A percentile compares a stretch with the other conserved stretches of the same genome.
phyloP scores from a whole-genome alignment of 2,797 vertebrate species.

The Helarctos malayanus region DNA sequence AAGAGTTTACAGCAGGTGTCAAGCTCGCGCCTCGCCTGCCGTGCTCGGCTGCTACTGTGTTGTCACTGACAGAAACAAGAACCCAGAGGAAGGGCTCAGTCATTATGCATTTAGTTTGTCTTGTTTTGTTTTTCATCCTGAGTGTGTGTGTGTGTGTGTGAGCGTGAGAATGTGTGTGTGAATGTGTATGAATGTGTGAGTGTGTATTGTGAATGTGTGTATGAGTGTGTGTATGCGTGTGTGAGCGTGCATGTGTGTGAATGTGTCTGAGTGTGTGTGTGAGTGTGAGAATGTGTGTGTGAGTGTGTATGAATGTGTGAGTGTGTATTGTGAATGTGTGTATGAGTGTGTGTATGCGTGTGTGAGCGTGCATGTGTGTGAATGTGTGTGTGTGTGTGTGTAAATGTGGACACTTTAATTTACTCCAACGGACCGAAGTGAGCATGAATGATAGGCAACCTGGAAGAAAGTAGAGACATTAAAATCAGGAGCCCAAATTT shows the following conservation, averaged over 20 bases:
- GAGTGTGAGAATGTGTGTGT: too few species aligned
- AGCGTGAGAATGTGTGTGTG: too few species aligned
- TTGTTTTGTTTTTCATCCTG: not conserved
- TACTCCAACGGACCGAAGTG: not conserved
- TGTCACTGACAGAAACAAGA: slow-evolving; percentile 33
- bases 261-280: too few species aligned
- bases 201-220: too few species aligned
- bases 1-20: not conserved
- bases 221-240: too few species aligned
- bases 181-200: too few species aligned
- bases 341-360: too few species aligned
- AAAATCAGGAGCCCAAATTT: not conserved
- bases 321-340: too few species aligned
- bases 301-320: too few species aligned
- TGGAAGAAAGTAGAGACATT: accelerated
- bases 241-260: too few species aligned
- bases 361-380: too few species aligned
- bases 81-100: not conserved
- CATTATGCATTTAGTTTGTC: accelerated
- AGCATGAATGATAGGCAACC: accelerated
- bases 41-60: slow-evolving; percentile 37
- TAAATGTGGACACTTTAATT: not conserved
- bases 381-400: too few species aligned
- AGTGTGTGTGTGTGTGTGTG: not conserved
- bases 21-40: slow-evolving; percentile 31